Evolutionary conservation across 2,888 invertebrate genomes (phyloP).

Genomic region (Cephus sareptanus): DNA sequence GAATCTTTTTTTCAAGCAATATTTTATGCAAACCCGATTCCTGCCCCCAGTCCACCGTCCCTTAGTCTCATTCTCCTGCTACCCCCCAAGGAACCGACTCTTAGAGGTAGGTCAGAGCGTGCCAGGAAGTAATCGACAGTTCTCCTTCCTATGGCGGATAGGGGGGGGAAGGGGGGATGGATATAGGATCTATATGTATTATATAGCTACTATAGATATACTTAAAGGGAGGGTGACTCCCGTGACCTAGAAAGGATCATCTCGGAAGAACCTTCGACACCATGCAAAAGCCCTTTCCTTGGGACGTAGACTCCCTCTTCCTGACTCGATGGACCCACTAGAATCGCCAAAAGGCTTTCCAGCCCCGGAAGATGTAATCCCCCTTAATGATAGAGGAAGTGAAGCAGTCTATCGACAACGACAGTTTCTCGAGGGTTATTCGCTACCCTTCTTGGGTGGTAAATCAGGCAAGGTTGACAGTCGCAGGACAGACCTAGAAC

Average conservation of each 20-base stretch:
- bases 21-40: constrained; percentile 49
- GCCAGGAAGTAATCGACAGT: background rate
- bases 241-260: background rate
- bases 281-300: background rate
- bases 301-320: background rate
- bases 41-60: background rate
- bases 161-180: background rate
- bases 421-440: constrained; percentile 15
- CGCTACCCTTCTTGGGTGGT: constrained; percentile 29
- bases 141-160: background rate
- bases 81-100: background rate
- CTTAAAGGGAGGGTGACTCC: background rate
- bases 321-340: background rate
- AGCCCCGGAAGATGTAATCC: background rate
- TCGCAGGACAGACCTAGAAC: constrained; percentile 32
- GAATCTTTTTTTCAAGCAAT: constrained; percentile 31
- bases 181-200: background rate
- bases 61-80: background rate
- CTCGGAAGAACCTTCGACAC: background rate
- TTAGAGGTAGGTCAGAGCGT: background rate
- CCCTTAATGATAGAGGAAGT: background rate
- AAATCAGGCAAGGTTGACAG: constrained; percentile 43
- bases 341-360: background rate
- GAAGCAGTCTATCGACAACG: background rate
- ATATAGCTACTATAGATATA: background rate